Evolutionary conservation across 92 coral and sea anemone genomes (phyloP).

Genomic region (Epizoanthus scotinus): DNA sequence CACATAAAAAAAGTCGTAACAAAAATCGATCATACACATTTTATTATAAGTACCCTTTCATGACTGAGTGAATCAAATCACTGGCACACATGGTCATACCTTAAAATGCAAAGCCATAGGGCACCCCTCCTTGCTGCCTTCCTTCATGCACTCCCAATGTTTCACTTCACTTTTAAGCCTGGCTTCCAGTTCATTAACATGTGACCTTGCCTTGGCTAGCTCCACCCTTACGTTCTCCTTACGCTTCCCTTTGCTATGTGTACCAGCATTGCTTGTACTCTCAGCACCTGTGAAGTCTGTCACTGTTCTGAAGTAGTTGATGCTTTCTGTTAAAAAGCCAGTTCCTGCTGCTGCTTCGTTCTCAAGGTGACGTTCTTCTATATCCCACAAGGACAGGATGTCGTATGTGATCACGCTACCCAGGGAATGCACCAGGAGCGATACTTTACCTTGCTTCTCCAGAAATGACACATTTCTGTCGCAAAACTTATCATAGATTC

Average conservation of each 20-base stretch:
- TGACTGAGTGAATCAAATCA: not conserved
- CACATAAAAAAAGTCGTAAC: too few relatives aligned
- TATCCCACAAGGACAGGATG: constrained; percentile 90
- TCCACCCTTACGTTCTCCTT: constrained; percentile 82
- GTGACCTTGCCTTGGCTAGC: constrained; percentile 84
- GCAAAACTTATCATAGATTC: constrained; percentile 75
- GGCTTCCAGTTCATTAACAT: constrained; percentile 83
- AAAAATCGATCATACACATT: too few relatives aligned
- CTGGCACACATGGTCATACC: constrained; percentile 52
- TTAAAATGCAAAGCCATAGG: constrained; percentile 82
- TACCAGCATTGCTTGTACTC: not conserved
- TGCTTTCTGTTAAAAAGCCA: constrained; percentile 92
- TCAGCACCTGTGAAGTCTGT: constrained; percentile 43
- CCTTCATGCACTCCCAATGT: constrained; percentile 45
- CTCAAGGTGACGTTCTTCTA: constrained; percentile 71
- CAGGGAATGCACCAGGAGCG: constrained; percentile 87
- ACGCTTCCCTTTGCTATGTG: constrained; percentile 42
- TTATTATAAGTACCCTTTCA: too few relatives aligned
- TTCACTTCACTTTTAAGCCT: constrained; percentile 70
- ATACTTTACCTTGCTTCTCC: constrained; percentile 79
- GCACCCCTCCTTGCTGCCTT: constrained; percentile 44
- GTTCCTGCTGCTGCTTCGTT: constrained; percentile 73
- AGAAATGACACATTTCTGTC: constrained; percentile 73
- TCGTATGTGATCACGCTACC: constrained; percentile 95
- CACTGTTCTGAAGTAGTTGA: constrained; percentile 75